Conservation (phyloP, 2,113 vertebrate genomes). For the Mixornis gularis region DNA sequence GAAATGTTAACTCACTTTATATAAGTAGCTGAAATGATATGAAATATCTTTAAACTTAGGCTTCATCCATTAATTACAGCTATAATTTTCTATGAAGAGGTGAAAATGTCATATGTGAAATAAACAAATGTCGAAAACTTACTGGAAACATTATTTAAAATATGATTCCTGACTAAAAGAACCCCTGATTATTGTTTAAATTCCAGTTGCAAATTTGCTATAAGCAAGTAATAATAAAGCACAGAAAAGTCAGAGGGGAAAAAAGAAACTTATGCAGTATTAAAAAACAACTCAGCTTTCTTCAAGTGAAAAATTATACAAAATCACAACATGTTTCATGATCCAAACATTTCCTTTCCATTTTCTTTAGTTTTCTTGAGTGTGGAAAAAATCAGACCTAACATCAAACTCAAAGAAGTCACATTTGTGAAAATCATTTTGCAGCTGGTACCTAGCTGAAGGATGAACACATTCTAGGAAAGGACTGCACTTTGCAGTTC, state of each 20-base stretch:
- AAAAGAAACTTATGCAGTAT: background rate
- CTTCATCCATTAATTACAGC: background rate
- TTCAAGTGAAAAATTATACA: background rate
- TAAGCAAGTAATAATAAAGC: background rate
- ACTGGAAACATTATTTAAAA: background rate
- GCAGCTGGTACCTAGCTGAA: background rate
- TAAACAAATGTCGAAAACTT: background rate
- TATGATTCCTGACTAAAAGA: background rate
- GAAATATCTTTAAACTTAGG: background rate
- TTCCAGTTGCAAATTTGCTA: background rate
- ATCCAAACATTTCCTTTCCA: background rate
- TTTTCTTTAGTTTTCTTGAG: background rate
- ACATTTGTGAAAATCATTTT: background rate
- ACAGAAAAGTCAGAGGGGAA: background rate
- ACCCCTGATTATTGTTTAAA: background rate
- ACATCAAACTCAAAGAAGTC: background rate
- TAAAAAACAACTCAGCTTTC: background rate
- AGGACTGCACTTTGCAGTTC: background rate
- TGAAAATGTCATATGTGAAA: background rate
- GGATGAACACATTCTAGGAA: accelerated
- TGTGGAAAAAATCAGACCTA: background rate
- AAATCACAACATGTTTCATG: background rate
- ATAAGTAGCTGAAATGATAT: background rate
- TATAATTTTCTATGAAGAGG: background rate
- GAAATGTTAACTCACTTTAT: background rate